Evolutionary conservation across 2,888 invertebrate genomes (phyloP), one percentile per base, ranked within the genome.

Genomic region (Agapetus fuscipes): DNA sequence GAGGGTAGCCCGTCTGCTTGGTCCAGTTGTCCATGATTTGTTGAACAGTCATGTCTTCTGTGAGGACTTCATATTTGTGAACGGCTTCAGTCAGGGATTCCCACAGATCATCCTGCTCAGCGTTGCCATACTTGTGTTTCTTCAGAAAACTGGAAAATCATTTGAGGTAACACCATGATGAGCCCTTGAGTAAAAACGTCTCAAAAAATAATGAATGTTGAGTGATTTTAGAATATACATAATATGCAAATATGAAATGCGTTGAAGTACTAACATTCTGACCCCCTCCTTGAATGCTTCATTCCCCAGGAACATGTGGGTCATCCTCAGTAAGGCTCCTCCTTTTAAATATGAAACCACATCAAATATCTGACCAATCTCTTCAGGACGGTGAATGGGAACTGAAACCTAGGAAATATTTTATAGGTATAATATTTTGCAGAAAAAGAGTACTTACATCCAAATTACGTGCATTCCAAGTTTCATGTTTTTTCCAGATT

Each of bases 271-370:
- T 37, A 29, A 43, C 43, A 29, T 76, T 41, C 74, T 74, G 9
- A 84, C 66, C 7, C 83, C 83, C 47, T 66, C 61, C 46, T 76
- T 71, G 60, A 88, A 83, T 11, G 80, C 71, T 0, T 76, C 69
- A 31, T 83, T 77, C 0, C 93, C 91, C 15, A 95, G 72, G 61
- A 88, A 84, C 55, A 81, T 71, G 49, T 80, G 78, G 83, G 95
- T 89, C 95, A 96, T 96, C 30, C 93, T 73, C 44, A 96, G 77
- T 30, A 96, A 73, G 0, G 80, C 76, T 1, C 88, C 79, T 1
- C 90, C 90, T 62, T 90, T 90, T 46, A 77, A 75, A 60, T 90
- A 90, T 0, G 88, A 85, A 51, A 90, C 89, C 37, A 78, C 73
- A 58, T 90, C 89, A 59, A 90, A 90, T 34, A 87, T 84, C 64